phyloP scores from a whole-genome alignment of 92 coral and sea anemone genomes.

The Palythoa caribaeorum region DNA sequence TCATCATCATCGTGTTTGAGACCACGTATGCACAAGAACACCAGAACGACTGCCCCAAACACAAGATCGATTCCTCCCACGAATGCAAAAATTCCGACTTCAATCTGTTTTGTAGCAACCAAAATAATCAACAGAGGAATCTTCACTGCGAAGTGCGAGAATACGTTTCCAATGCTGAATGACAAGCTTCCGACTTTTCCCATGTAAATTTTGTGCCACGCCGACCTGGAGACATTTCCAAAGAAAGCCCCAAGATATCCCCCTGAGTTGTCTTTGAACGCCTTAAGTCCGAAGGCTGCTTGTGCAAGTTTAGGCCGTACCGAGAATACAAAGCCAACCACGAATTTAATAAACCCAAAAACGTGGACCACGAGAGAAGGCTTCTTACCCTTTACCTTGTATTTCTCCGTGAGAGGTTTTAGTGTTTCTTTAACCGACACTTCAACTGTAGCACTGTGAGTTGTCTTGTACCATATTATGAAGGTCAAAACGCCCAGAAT shows the following conservation, averaged over 20 bases:
- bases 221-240: slow-evolving; percentile 28
- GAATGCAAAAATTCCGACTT: slow-evolving; percentile 31
- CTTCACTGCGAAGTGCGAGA: slow-evolving; percentile 40
- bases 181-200: slow-evolving; percentile 47
- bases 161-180: slow-evolving; percentile 49
- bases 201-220: slow-evolving; percentile 56
- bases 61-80: slow-evolving; percentile 12
- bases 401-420: slow-evolving; percentile 20
- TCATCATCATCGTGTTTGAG: slow-evolving; percentile 9
- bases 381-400: slow-evolving; percentile 8
- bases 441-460: slow-evolving; percentile 20
- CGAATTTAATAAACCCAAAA: slow-evolving; percentile 46
- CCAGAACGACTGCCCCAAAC: slow-evolving; percentile 11
- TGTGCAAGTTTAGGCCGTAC: slow-evolving; percentile 40
- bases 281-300: slow-evolving; percentile 24
- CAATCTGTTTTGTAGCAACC: slow-evolving; percentile 46
- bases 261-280: slow-evolving; percentile 30
- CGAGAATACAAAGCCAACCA: slow-evolving; percentile 27
- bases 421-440: slow-evolving; percentile 19
- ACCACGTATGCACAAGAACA: slow-evolving; percentile 40
- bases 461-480: slow-evolving; percentile 52
- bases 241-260: slow-evolving; percentile 49
- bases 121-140: slow-evolving; percentile 39
- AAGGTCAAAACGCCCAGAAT: slow-evolving; percentile 36
- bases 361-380: slow-evolving; percentile 30